phyloP scores from a whole-genome alignment of 2,888 invertebrate species.

The Amiota communis region DNA sequence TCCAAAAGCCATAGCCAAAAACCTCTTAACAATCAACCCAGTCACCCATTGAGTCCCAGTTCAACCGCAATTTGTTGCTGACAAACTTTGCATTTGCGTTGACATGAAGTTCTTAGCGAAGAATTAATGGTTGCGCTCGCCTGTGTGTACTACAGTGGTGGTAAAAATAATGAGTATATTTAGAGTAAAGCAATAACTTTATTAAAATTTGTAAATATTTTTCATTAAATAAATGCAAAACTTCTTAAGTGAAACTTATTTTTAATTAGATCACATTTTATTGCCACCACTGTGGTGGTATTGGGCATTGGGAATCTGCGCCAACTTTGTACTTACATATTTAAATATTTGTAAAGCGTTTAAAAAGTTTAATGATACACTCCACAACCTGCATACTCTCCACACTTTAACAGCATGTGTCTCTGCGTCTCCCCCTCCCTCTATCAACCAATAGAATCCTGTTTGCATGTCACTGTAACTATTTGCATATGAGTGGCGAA shows the following conservation, averaged over 20 bases:
- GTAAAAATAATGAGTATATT: slow-evolving; percentile 37
- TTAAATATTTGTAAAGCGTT: slow-evolving; percentile 42
- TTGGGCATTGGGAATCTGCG: slow-evolving; percentile 27
- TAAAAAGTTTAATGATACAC: slow-evolving; percentile 37
- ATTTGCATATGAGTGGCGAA: slow-evolving; percentile 16
- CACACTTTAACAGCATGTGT: not conserved
- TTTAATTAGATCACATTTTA: no score
- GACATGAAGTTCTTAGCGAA: slow-evolving; percentile 56
- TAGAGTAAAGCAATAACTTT: no score
- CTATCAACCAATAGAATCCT: not conserved
- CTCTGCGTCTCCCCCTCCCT: not conserved
- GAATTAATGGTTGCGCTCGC: slow-evolving; percentile 27
- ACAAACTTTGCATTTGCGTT: slow-evolving; percentile 62
- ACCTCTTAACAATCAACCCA: not conserved
- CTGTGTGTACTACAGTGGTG: slow-evolving; percentile 40
- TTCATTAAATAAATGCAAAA: no score
- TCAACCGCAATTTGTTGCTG: slow-evolving; percentile 36
- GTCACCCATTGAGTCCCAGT: slow-evolving; percentile 22
- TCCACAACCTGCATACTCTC: not conserved
- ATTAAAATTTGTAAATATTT: no score
- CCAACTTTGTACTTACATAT: not conserved
- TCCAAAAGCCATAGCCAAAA: no score
- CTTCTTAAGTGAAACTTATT: no score
- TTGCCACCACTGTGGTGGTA: slow-evolving; percentile 33
- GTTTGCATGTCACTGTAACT: slow-evolving; percentile 14